Percentiles rank a stretch among this genome's conserved stretches.
Evolutionary conservation across 2,888 invertebrate genomes (phyloP).

Genomic region (Drosophila affinis): DNA sequence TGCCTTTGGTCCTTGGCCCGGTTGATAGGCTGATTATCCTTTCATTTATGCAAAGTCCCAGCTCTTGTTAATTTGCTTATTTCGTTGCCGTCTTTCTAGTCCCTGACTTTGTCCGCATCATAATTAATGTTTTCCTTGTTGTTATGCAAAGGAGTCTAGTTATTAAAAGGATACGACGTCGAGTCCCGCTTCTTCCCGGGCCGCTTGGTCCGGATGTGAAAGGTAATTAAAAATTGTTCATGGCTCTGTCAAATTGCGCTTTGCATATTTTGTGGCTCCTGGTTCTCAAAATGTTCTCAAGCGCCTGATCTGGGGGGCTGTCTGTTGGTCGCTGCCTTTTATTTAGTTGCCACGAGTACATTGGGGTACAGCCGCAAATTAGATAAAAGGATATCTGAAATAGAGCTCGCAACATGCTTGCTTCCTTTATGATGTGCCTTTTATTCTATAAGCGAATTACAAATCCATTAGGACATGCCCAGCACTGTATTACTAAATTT

Average conservation of each 20-base stretch:
- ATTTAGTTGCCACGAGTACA: constrained; percentile 45
- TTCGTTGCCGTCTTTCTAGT: constrained; percentile 54
- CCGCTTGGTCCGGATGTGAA: constrained; percentile 64
- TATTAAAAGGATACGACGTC: constrained; percentile 72
- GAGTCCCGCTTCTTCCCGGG: constrained; percentile 22
- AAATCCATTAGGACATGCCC: constrained; percentile 58
- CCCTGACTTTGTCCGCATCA: constrained; percentile 68
- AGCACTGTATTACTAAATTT: constrained; percentile 18
- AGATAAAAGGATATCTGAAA: constrained; percentile 62
- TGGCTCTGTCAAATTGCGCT: constrained; percentile 69
- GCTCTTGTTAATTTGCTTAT: constrained; percentile 82
- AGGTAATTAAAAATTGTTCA: constrained; percentile 73
- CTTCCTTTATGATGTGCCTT: constrained; percentile 22
- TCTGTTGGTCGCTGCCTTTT: constrained; percentile 38
- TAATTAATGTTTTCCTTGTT: constrained; percentile 77
- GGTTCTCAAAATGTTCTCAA: neutral
- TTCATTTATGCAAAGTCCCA: constrained; percentile 82
- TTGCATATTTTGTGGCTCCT: constrained; percentile 70
- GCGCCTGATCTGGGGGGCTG: neutral
- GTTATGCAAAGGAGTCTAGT: constrained; percentile 69
- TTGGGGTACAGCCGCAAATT: constrained; percentile 62
- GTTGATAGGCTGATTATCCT: constrained; percentile 81
- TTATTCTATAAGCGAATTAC: constrained; percentile 65
- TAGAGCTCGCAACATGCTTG: constrained; percentile 32
- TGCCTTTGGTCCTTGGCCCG: constrained; percentile 36